phyloP scores from a whole-genome alignment of 1,140 invertebrate genomes.

The Anthonomus grandis region DNA sequence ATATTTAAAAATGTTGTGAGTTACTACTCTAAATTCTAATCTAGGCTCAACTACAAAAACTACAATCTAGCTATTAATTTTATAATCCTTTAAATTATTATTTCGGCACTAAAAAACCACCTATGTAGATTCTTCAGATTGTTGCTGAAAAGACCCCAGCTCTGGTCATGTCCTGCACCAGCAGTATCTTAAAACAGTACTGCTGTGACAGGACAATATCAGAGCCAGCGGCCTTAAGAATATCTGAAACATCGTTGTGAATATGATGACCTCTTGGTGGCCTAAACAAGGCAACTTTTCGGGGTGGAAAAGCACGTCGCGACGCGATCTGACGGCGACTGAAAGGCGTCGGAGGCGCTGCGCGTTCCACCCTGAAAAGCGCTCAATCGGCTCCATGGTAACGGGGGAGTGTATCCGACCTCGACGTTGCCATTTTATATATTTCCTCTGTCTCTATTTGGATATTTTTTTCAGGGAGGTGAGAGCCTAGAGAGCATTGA shows the following conservation, averaged over 20 bases:
- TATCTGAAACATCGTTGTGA: slow-evolving; percentile 34
- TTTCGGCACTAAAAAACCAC: too few species aligned
- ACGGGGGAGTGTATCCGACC: slow-evolving; percentile 22
- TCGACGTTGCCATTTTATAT: background rate
- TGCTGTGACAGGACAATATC: slow-evolving; percentile 96
- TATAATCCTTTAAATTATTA: background rate
- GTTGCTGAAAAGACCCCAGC: slow-evolving; percentile 37
- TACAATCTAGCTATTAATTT: too few species aligned
- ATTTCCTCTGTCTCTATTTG: too few species aligned
- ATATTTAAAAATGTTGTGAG: too few species aligned
- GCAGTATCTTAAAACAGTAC: slow-evolving; percentile 77
- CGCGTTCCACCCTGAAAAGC: slow-evolving; percentile 38
- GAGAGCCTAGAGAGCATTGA: too few species aligned
- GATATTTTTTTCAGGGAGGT: too few species aligned
- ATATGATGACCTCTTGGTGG: background rate
- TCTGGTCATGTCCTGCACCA: slow-evolving; percentile 81
- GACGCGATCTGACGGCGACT: slow-evolving; percentile 36
- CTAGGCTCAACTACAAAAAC: too few species aligned
- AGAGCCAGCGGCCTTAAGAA: slow-evolving; percentile 52
- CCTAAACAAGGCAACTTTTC: slow-evolving; percentile 31
- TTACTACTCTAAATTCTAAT: too few species aligned
- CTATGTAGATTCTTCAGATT: too few species aligned
- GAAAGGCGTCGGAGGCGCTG: slow-evolving; percentile 36
- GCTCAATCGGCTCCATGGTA: slow-evolving; percentile 36
- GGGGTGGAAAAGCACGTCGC: slow-evolving; percentile 28